Base-by-base conservation (phyloP, 2,113 vertebrate genomes). In the Otis tarda region DNA sequence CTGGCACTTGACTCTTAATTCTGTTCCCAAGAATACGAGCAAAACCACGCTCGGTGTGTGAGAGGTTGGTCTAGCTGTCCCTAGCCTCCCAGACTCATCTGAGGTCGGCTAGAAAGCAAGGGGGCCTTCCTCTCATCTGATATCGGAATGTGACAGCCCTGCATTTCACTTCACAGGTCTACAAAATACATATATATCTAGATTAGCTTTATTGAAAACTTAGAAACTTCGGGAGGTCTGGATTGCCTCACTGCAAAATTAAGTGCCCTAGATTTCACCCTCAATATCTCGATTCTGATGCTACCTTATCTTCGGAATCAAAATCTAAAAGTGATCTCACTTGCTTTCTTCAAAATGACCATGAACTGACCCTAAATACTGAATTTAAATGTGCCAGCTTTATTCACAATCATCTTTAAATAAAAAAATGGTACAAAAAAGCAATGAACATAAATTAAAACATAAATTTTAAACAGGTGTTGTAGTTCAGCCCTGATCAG, bases 361-460 rank as follows among this genome's bases (percentile, higher is more conserved):
- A 67, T 45, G 50, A 94, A 55, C 30, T 81, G 56, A 89, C 52
- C 41, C 56, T 83, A 77, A 79, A 70, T 43, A 74, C 52, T 35
- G 30, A 82, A 89, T 83, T 89, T 81, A 83, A 81, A 71, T 91
- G 20, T 33, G 4, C 4, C 45, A 68, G 25, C 5, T 16, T 86
- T 63, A 81, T 67, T 83, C 43, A 67, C 14, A 87, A 15, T 43
- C 22, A 76, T 31, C 45, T 84, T 75, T 63, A 77, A 94, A 86
- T 33, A 90, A 45, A 6, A 88, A 91, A 87, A 89, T 31, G 7
- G 5, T 70, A n/a, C 23, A 65, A 83, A 87, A 87, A 94, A 82
- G 11, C 49, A 91, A 85, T 91, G 90, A 94, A 39, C 87, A 91
- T 93, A 79, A 83, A 95, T 87, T 75, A 53, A 93, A 93, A 47